Percentiles rank a stretch among this genome's conserved stretches.
Evolutionary conservation across 2,113 vertebrate genomes (phyloP).

Genomic region (Xenopus tropicalis): DNA sequence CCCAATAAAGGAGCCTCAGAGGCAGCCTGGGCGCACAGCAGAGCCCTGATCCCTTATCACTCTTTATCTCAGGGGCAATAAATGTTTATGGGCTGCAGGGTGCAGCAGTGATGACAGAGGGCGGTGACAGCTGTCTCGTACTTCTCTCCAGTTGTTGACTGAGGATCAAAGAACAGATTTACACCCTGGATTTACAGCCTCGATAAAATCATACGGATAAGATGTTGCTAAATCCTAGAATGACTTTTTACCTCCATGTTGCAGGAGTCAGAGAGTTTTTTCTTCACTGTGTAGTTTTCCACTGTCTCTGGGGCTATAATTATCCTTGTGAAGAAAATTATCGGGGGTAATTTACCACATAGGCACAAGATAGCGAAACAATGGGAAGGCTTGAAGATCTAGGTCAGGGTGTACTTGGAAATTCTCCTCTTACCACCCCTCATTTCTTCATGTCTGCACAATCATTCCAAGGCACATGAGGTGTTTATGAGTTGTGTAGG

Average conservation of each 20-base stretch:
- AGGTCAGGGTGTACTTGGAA: no score
- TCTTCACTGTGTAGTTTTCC: conserved; percentile 11
- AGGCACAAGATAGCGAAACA: no score
- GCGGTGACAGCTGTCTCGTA: conserved; percentile 65
- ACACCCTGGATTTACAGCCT: conserved; percentile 63
- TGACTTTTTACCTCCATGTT: conserved; percentile 54
- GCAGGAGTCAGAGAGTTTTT: background rate
- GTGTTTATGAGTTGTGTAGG: no score
- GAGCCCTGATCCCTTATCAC: conserved; percentile 64
- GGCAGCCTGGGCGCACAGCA: background rate
- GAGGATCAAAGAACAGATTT: conserved; percentile 79
- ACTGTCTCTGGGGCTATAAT: background rate
- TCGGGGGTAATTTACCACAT: no score
- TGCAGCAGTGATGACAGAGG: conserved; percentile 57
- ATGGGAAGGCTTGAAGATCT: no score
- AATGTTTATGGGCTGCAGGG: conserved; percentile 69
- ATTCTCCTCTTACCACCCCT: no score
- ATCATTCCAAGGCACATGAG: no score
- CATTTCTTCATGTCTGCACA: no score
- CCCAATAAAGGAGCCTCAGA: no score
- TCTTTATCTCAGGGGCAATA: conserved; percentile 71
- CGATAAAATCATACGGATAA: conserved; percentile 67
- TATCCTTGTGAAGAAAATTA: no score
- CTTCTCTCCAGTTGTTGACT: conserved; percentile 65
- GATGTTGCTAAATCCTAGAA: conserved; percentile 50